Base-by-base conservation (phyloP, 2,113 vertebrate species). In the Chaetodon trifascialis region DNA sequence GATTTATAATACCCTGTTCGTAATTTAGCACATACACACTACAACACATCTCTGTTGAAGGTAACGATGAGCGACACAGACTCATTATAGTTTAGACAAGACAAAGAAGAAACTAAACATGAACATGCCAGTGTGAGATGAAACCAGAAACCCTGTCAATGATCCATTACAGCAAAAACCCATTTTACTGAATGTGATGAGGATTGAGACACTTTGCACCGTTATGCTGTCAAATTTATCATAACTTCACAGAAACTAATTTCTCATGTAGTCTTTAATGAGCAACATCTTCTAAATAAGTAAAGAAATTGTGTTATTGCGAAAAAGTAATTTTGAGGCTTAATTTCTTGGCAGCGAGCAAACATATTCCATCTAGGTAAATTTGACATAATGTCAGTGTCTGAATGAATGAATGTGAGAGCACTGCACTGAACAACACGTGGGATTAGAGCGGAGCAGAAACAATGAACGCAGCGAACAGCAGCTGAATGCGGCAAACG, bases 401-500 rank as follows among this genome's bases (percentile, higher is more conserved):
- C 4, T n/a, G 19, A 63, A 44, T 64, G 47, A 52, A 40, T 66
- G 5, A 75, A 76, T 30, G 11, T 36, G 34, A 55, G 17, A 47
- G 21, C 19, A 5, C 36, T 49, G 8, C 30, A 12, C 7, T 10
- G 42, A 16, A 16, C 44, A n/a, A 49, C 15, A 49, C 11, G 4
- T n/a, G 25, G 16, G 16, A 72, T 46, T n/a, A 5, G 21, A 62
- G 42, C 0, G 42, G 49, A 65, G 51, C 25, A 21, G 38, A 40
- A 58, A 34, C 23, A 51, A 44, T 58, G 44, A 86, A 36, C 19
- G 15, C 25, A 46, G 40, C 17, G 63, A 23, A 70, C 52, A 68
- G 16, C 49, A 40, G 56, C 56, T 73, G 78, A 10, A 67, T 1
- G 17, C 52, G 17, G 52, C 47, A 55, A 30, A 84, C 52, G n/a